phyloP scores from a whole-genome alignment of 2,888 invertebrate genomes.

The Parelbella ahira region DNA sequence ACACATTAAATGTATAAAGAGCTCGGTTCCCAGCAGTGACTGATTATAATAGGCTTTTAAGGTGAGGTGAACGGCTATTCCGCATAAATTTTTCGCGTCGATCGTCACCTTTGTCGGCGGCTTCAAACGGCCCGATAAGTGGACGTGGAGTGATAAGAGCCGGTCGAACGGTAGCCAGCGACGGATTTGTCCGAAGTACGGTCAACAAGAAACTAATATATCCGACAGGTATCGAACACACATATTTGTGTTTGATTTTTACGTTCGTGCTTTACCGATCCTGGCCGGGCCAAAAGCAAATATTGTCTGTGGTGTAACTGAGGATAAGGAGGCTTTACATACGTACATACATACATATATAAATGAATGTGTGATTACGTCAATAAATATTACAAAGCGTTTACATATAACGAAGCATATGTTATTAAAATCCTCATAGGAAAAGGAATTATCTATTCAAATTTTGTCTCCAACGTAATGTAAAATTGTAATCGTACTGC shows the following conservation, averaged over 20 bases:
- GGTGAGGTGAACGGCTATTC: constrained; percentile 36
- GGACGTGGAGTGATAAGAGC: constrained; percentile 59
- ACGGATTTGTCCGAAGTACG: constrained; percentile 71
- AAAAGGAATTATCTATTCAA: no score
- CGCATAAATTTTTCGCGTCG: constrained; percentile 54
- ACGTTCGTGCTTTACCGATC: constrained; percentile 37
- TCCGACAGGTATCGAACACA: constrained; percentile 40
- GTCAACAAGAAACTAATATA: constrained; percentile 58
- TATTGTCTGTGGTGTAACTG: constrained; percentile 32
- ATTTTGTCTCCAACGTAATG: no score
- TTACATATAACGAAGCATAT: no score
- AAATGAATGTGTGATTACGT: background rate
- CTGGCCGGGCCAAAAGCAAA: constrained; percentile 35
- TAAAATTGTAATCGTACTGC: no score
- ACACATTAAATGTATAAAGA: constrained; percentile 11
- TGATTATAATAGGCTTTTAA: constrained; percentile 38
- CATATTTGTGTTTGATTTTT: constrained; percentile 42
- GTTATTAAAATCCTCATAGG: no score
- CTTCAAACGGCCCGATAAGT: constrained; percentile 65
- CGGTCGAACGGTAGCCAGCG: constrained; percentile 63
- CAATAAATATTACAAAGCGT: no score
- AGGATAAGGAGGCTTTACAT: constrained; percentile 28
- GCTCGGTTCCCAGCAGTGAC: constrained; percentile 28
- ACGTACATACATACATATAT: no score
- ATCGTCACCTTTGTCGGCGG: constrained; percentile 74